Base-by-base conservation (phyloP, 2,113 vertebrate genomes). In the Loxodonta africana region DNA sequence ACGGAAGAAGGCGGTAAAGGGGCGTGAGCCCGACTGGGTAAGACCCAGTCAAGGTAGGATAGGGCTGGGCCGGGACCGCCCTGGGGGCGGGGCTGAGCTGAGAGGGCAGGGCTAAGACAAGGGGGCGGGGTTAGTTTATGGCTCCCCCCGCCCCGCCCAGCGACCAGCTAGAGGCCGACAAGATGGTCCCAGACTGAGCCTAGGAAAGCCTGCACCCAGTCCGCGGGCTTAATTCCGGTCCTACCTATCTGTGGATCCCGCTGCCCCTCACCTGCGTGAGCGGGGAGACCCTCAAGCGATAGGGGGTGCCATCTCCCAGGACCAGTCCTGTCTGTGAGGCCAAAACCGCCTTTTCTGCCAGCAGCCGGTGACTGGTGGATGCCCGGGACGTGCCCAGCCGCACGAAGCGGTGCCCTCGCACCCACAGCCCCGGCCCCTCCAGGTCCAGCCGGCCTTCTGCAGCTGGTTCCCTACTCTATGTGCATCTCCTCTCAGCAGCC, bases 381-480 rank as follows among this genome's bases (percentile, higher is more conserved):
- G 4, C 46, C 0, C n/a, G 44, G 0, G 90, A 98, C 0, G 96
- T 97, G 17, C 99, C 98, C 12, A 99, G 98, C 23, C 99, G 96
- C 80, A 99, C 89, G 0, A 99, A 97, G 74, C 99, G 99, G 20
- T 98, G 98, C 0, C 99, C 99, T 0, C 99, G 98, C 23, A 99
- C 99, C 82, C 98, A 98, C 81, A 99, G 95, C 0, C 99, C 99
- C 20, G 18, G 62, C 62, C 5, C 62, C 18, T 87, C 20, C 62
- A 20, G 1, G 62, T 4, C 62, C 20, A 0, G 20, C 21, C 62
- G 1, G 62, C 62, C 62, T 63, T 21, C 62, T 25, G 20, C 62
- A 63, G 62, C 62, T 2, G 18, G 21, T 60, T 21, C 6, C 23
- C 23, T 63, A 23, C 62, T 23, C 62, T 21, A 15, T 8, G 20